Base-by-base conservation (phyloP, 2,888 invertebrate genomes). In the Malacosoma neustria region DNA sequence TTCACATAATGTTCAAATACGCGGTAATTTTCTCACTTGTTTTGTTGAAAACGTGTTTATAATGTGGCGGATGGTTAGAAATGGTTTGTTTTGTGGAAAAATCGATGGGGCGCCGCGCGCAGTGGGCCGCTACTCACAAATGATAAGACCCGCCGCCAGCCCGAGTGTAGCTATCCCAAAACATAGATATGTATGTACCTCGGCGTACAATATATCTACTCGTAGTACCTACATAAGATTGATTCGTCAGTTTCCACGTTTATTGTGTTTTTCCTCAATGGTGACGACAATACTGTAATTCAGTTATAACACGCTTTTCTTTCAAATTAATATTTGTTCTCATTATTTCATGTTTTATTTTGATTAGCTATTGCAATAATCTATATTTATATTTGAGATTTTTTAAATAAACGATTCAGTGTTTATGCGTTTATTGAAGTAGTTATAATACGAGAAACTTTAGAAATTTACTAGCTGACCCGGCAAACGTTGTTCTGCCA, bases 71-170 rank as follows among this genome's bases (percentile, higher is more conserved):
- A 61, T 62, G 66, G 69, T 64, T 71, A 57, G 59, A 62, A 79
- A 74, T 75, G 74, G 63, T 63, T 73, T 75, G 74, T 72, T 71
- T 75, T 49, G 71, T 65, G 72, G 74, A 72, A 81, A 82, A 82
- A 82, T 80, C 82, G 80, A 80, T 81, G 64, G 45, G 51, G 62
- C 70, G 80, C 63, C 72, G 79, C 77, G 82, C 82, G 82, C 82
- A 80, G 57, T 61, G 61, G 51, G 49, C 56, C 54, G 58, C 61
- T 56, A 56, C 58, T 56, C 64, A 59, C 61, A 55, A 72, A 61
- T 75, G 79, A 75, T 76, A 76, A 76, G 62, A 58, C 51, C 54
- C 47, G 54, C 51, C 59, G 57, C 51, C 51, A 49, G 48, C 41
- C 43, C 36, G 34, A 38, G 29, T 45, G 44, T 42, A 50, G 41